Percentiles rank a stretch among this genome's conserved stretches.
Evolutionary conservation across 2,797 vertebrate species (phyloP).

Genomic region (Intellagama lesueurii): DNA sequence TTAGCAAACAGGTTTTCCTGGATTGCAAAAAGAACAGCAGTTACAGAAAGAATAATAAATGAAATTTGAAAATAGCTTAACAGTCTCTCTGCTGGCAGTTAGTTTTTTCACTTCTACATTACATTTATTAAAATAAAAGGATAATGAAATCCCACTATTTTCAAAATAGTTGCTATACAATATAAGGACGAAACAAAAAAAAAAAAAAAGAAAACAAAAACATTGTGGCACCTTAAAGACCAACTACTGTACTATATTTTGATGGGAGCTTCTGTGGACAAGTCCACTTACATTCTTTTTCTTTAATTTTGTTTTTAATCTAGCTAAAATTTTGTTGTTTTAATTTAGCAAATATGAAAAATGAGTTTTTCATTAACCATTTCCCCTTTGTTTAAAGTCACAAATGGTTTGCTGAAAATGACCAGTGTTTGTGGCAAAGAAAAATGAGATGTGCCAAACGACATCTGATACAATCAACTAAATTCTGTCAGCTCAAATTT

Average conservation of each 20-base stretch:
- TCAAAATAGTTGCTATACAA: not conserved
- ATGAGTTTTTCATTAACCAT: not conserved
- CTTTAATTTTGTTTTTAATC: not conserved
- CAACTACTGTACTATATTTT: no score
- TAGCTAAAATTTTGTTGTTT: not conserved
- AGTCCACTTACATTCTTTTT: no score
- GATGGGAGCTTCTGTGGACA: no score
- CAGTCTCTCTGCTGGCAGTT: not conserved
- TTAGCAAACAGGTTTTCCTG: not conserved
- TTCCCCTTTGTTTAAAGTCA: not conserved
- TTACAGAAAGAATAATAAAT: not conserved
- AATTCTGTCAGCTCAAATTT: not conserved
- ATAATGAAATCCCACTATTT: not conserved
- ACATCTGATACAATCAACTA: not conserved
- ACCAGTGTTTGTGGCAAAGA: not conserved
- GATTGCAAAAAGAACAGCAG: slow-evolving; percentile 3
- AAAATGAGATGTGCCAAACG: not conserved
- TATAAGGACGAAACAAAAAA: not conserved
- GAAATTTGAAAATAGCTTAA: not conserved
- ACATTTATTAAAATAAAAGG: not conserved
- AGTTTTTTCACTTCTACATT: not conserved
- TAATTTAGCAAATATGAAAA: not conserved
- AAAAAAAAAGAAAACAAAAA: no score
- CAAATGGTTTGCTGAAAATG: not conserved
- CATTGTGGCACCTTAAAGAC: no score